Conservation (phyloP, 2,113 vertebrate species). For the Nycticorax nycticorax region DNA sequence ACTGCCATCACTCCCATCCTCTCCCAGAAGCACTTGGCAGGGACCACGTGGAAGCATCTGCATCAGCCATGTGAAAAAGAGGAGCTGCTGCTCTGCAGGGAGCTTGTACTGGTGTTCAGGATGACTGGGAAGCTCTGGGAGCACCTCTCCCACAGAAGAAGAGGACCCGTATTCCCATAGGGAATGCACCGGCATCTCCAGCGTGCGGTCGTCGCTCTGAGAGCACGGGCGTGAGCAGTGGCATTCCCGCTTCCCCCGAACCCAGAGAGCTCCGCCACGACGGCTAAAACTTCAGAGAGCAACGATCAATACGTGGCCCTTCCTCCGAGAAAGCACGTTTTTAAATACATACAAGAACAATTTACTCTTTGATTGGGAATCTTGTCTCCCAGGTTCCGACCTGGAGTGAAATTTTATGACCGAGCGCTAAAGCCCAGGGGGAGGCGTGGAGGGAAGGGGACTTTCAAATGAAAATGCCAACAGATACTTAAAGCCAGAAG, state of each 20-base stretch:
- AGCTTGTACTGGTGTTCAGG: background rate
- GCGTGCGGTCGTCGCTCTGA: accelerated
- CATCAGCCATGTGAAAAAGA: background rate
- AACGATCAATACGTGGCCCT: background rate
- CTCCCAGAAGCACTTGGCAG: background rate
- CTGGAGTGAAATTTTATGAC: slow-evolving; percentile 57
- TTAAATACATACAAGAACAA: background rate
- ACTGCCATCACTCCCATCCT: background rate
- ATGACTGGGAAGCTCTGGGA: background rate
- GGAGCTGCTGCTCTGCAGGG: background rate
- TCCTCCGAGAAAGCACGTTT: background rate
- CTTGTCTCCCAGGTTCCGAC: slow-evolving; percentile 61
- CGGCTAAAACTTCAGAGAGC: background rate
- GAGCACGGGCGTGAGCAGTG: background rate
- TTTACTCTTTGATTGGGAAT: background rate
- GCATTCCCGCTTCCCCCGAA: background rate
- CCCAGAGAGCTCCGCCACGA: background rate
- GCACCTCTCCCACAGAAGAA: background rate
- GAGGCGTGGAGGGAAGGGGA: background rate
- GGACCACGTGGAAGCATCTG: no score
- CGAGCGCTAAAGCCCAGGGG: slow-evolving; percentile 7
- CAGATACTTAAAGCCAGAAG: slow-evolving; percentile 64
- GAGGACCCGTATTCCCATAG: background rate
- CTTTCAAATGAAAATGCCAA: slow-evolving; percentile 61
- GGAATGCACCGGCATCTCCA: background rate